Percentiles rank a stretch among this genome's conserved stretches.
phyloP scores from a whole-genome alignment of 1,140 invertebrate genomes.

The Eulimnadia texana region DNA sequence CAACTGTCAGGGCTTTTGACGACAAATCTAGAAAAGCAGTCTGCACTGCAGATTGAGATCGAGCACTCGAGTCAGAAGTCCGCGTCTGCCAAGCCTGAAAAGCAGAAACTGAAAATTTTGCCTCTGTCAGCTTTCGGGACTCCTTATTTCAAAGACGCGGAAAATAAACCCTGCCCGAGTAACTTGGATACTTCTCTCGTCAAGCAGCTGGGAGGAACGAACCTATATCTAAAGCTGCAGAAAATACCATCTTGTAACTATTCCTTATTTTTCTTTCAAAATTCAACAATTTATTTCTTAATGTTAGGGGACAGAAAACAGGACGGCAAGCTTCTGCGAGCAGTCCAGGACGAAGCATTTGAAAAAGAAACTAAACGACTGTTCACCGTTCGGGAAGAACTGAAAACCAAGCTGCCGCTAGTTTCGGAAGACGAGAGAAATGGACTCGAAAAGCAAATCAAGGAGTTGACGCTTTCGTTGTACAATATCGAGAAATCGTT shows the following conservation, averaged over 20 bases:
- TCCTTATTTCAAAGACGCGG: conserved; percentile 13
- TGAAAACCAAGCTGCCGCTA: not conserved
- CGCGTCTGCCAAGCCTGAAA: not conserved
- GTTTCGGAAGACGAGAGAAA: not conserved
- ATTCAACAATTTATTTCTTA: not conserved
- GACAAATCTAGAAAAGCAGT: not conserved
- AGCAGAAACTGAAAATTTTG: not conserved
- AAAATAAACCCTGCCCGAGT: not conserved
- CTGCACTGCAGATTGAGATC: not conserved
- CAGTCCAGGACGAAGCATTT: not conserved
- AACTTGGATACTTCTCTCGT: conserved; percentile 1
- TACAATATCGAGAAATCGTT: not conserved
- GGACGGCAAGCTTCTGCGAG: not conserved
- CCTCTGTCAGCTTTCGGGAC: not conserved
- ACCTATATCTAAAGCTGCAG: conserved; percentile 1
- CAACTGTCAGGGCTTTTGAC: not conserved
- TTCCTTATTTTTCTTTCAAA: not conserved
- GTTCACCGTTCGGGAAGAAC: not conserved
- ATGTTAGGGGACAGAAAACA: not conserved
- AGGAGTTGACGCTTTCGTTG: not conserved
- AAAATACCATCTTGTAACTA: conserved; percentile 2
- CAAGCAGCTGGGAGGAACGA: not conserved
- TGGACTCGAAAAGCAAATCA: not conserved
- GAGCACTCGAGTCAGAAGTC: not conserved
- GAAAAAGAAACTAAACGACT: not conserved